phyloP scores from a whole-genome alignment of 2,888 invertebrate genomes.

The Oeneis ivallda region DNA sequence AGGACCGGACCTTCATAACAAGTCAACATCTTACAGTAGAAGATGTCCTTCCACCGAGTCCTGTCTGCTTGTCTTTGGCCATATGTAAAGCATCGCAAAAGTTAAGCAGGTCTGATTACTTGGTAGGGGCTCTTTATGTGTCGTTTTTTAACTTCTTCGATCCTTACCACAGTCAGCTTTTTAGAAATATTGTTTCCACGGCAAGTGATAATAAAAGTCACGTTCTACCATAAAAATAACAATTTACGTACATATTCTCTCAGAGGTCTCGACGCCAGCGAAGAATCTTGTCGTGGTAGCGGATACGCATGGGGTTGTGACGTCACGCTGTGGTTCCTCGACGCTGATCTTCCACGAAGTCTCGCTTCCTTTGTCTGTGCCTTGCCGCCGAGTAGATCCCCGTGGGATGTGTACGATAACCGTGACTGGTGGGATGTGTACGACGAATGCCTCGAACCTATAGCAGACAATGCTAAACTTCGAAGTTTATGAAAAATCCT shows the following conservation, averaged over 20 bases:
- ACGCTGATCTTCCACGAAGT: constrained; percentile 86
- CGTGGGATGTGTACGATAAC: constrained; percentile 96
- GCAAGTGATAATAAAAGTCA: too few species aligned
- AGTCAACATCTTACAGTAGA: too few species aligned
- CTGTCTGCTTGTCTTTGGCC: too few species aligned
- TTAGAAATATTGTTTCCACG: too few species aligned
- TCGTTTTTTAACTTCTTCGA: too few species aligned
- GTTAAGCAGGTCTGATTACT: too few species aligned
- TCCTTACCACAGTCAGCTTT: too few species aligned
- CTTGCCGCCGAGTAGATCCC: constrained; percentile 90
- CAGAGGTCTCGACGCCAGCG: constrained; percentile 84
- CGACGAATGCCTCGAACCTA: constrained; percentile 95
- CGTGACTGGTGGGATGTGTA: constrained; percentile 97
- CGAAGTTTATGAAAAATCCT: constrained; percentile 14
- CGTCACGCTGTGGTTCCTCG: constrained; percentile 85
- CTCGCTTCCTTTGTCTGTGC: constrained; percentile 93
- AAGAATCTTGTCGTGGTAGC: constrained; percentile 78
- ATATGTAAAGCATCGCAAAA: too few species aligned
- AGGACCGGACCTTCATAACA: neutral
- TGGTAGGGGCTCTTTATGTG: too few species aligned
- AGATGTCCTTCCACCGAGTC: too few species aligned
- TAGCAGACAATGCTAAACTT: constrained; percentile 34
- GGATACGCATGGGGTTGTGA: constrained; percentile 80
- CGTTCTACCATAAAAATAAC: too few species aligned
- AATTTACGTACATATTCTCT: constrained; percentile 85